phyloP scores from a whole-genome alignment of 1,140 invertebrate genomes.

The Coenobita brevimanus region DNA sequence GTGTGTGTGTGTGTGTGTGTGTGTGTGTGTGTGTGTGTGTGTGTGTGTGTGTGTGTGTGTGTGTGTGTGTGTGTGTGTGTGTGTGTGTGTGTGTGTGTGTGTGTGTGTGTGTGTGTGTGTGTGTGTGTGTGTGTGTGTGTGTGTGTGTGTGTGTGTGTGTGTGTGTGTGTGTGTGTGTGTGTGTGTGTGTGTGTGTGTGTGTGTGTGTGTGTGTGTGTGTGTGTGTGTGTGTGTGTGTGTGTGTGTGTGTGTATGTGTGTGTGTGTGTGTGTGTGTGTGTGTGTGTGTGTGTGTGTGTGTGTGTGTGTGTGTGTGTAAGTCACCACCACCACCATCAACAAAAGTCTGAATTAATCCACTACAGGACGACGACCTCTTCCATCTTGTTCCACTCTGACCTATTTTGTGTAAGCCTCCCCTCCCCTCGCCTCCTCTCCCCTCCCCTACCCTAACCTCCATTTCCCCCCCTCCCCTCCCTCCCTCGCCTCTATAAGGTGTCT shows the following conservation, averaged over 20 bases:
- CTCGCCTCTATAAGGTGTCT: neutral
- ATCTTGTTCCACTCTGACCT: neutral
- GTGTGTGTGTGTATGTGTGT: neutral
- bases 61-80: slow-evolving; percentile 11
- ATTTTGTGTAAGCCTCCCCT: neutral
- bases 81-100: slow-evolving; percentile 10
- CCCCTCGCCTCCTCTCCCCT: neutral
- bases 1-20: neutral
- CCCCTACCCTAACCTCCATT: no score
- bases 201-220: slow-evolving; percentile 28
- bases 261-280: slow-evolving; percentile 9
- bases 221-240: slow-evolving; percentile 21
- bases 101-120: slow-evolving; percentile 26
- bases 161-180: neutral
- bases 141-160: slow-evolving; percentile 31
- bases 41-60: slow-evolving; percentile 11
- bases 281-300: slow-evolving; percentile 22
- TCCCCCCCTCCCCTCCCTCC: neutral
- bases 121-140: slow-evolving; percentile 33
- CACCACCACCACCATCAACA: neutral
- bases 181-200: slow-evolving; percentile 8
- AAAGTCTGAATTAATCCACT: neutral
- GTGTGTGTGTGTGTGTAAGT: slow-evolving; percentile 13
- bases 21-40: neutral
- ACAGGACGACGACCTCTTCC: no score